These are phyloP conservation scores for Idaea biselata DNA, from an alignment of 2,888 invertebrate genomes.

Conservation along the genomic window DNA sequence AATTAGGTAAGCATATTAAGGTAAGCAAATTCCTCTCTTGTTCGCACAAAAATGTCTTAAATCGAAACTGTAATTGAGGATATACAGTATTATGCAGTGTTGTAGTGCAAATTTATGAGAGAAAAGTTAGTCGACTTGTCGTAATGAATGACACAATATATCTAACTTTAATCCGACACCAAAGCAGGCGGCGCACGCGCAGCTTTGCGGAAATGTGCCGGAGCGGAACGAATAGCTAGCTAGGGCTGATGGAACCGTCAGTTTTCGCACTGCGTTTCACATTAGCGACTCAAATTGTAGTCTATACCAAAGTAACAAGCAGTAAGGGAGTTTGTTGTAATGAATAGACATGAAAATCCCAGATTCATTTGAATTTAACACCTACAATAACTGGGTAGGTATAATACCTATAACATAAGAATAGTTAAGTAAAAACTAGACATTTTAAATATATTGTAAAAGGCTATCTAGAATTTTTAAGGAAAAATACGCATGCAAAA, in stretches of 20 bases:
- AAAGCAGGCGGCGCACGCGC: slow-evolving; percentile 4
- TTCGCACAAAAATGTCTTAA: background rate
- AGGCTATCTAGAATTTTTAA: no score
- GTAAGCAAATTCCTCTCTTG: slow-evolving; percentile 1
- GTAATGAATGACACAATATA: slow-evolving; percentile 19
- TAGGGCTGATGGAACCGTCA: background rate
- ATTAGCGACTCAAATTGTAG: background rate
- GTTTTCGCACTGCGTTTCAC: background rate
- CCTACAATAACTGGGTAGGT: no score
- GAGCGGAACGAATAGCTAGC: background rate
- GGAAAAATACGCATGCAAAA: no score
- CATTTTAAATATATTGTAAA: no score
- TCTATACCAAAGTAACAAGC: no score
- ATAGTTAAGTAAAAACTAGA: no score
- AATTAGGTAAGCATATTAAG: background rate
- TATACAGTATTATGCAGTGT: background rate
- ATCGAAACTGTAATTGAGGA: slow-evolving; percentile 8
- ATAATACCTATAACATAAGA: no score
- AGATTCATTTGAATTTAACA: no score
- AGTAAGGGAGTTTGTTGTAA: no score
- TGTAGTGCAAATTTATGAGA: slow-evolving; percentile 15
- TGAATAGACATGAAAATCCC: no score
- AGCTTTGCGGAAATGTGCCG: slow-evolving; percentile 3
- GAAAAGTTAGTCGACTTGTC: slow-evolving; percentile 12
- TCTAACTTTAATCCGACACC: slow-evolving; percentile 12